Evolutionary conservation across 2,888 invertebrate species (phyloP), one percentile per base, ranked within the genome.

Genomic region (Danaus chrysippus): DNA sequence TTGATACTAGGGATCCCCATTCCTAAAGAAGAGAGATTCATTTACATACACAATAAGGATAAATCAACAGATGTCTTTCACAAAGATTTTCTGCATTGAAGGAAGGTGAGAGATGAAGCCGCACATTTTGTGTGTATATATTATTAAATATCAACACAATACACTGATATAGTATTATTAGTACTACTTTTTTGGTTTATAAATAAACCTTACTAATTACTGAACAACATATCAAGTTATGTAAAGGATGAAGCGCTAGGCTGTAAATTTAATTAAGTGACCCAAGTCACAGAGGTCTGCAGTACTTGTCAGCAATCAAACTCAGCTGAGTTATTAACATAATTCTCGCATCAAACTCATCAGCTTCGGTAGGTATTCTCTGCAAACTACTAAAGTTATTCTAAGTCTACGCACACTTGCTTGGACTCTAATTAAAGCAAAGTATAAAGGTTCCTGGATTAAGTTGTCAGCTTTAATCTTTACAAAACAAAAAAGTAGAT

Each of bases 221-320:
- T 23, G 23, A 56, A 59, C 19, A 53, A 42, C 49, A 61, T 63
- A 61, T 61, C 58, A 66, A 61, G 63, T 61, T 64, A 64, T 64
- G 58, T 57, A 62, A 64, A 64, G 57, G 17, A 52, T 57, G 54
- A 57, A 55, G 58, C 54, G 62, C 59, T 64, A 62, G 62, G 64
- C 61, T 57, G 65, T 69, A 59, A 70, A 69, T 69, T 70, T 67
- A 70, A 70, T 70, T 67, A 68, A 65, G 63, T 66, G 69, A 64
- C 62, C 69, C 62, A 49, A 60, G 64, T 61, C 54, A 64, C 59
- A 57, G 58, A 60, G 58, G 63, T 58, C 62, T 62, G 52, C 63
- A 59, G 66, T 65, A 63, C 63, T 67, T 66, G 69, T n/a, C n/a
- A n/a, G n/a, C n/a, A n/a, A n/a, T n/a, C n/a, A n/a, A n/a, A n/a